phyloP scores from a whole-genome alignment of 2,888 invertebrate species.

The Aelia acuminata region DNA sequence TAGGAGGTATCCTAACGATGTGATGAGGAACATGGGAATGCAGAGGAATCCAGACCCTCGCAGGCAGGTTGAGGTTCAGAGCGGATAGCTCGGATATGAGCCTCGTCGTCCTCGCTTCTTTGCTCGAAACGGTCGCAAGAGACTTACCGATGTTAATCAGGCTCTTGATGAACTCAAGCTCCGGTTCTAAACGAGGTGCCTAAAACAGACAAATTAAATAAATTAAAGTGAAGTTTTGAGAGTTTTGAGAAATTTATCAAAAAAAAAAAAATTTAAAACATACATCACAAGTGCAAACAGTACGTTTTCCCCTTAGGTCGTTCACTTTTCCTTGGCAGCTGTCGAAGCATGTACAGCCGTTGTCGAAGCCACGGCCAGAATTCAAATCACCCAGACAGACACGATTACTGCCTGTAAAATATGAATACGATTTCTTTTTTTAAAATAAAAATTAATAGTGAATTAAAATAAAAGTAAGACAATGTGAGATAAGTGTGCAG shows the following conservation, averaged over 20 bases:
- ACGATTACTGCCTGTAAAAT: conserved; percentile 57
- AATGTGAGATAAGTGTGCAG: no score
- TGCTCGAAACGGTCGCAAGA: conserved; percentile 84
- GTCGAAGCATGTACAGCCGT: conserved; percentile 92
- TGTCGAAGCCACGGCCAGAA: conserved; percentile 96
- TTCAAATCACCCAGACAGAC: conserved; percentile 88
- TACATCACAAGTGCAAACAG: conserved; percentile 83
- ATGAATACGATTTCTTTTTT: no score
- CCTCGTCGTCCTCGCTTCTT: conserved; percentile 93
- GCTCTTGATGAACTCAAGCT: conserved; percentile 90
- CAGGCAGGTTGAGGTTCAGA: conserved; percentile 96
- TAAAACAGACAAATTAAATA: conserved; percentile 68
- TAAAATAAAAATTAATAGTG: no score
- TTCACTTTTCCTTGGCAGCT: conserved; percentile 86
- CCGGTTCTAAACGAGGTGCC: conserved; percentile 86
- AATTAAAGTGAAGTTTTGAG: neutral
- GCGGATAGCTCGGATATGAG: conserved; percentile 93
- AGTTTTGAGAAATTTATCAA: neutral
- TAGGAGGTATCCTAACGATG: conserved; percentile 96
- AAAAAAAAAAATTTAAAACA: conserved; percentile 67
- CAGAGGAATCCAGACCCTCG: conserved; percentile 97
- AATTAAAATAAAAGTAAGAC: no score
- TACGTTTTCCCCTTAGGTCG: conserved; percentile 82
- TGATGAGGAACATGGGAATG: conserved; percentile 86
- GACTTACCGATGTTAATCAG: conserved; percentile 89